Evolutionary conservation across 2,113 vertebrate genomes (phyloP).

Genomic region (Arothron firmamentum): DNA sequence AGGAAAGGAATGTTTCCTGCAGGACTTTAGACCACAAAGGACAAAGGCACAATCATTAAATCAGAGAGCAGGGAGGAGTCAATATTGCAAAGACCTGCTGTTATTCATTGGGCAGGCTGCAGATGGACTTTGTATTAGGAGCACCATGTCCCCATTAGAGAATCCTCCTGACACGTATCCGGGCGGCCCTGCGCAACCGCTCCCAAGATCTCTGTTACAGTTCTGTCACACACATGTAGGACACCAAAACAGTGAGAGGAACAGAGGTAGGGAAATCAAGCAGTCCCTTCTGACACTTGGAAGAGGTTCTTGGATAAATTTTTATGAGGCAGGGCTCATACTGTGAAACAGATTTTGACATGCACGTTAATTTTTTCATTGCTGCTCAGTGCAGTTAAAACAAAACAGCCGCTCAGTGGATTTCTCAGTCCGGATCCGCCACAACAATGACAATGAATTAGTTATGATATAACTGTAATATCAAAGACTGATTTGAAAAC

Average conservation of each 20-base stretch:
- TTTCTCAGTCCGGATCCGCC: conserved; percentile 3
- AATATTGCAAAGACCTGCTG: conserved; percentile 80
- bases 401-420: conserved; percentile 27
- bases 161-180: conserved; percentile 62
- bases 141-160: conserved; percentile 62
- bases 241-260: conserved; percentile 51
- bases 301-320: conserved; percentile 47
- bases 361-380: conserved; percentile 52
- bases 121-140: conserved; percentile 63
- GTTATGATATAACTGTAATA: too few relatives aligned
- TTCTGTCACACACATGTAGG: conserved; percentile 71
- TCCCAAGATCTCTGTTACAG: conserved; percentile 68
- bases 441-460: too few relatives aligned
- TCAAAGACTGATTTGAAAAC: too few relatives aligned
- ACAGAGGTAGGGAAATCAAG: conserved; percentile 43
- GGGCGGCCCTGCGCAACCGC: conserved; percentile 48
- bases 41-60: conserved; percentile 90
- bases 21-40: conserved; percentile 71
- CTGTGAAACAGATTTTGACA: conserved; percentile 54
- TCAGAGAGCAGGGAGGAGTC: conserved; percentile 72
- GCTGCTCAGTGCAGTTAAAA: conserved; percentile 32
- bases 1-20: conserved; percentile 79
- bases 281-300: conserved; percentile 45
- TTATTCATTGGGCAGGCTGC: conserved; percentile 55
- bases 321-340: conserved; percentile 43